Conservation (phyloP, 1,140 invertebrate genomes). For the Penaeus japonicus region DNA sequence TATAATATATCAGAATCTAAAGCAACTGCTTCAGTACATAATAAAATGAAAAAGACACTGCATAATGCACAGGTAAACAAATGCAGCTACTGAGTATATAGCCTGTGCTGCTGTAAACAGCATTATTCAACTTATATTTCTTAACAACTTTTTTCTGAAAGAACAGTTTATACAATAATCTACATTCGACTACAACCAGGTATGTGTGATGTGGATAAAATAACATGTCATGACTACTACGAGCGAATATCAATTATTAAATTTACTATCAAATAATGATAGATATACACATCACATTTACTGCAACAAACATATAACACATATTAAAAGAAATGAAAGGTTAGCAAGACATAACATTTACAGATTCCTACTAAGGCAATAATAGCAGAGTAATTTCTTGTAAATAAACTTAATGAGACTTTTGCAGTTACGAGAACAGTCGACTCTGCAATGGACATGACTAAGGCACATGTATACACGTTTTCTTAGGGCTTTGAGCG, state of each 20-base stretch:
- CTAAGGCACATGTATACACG: slow-evolving; percentile 49
- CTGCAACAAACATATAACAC: background rate
- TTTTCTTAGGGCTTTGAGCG: slow-evolving; percentile 38
- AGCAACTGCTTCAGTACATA: background rate
- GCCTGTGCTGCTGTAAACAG: too few species aligned
- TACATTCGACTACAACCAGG: slow-evolving; percentile 17
- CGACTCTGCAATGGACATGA: slow-evolving; percentile 10
- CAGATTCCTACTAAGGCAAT: slow-evolving; percentile 18
- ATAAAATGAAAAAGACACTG: background rate
- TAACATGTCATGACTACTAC: too few species aligned
- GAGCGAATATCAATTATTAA: background rate
- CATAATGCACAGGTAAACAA: too few species aligned
- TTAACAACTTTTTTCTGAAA: background rate
- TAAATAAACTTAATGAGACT: slow-evolving; percentile 7
- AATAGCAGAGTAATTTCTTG: slow-evolving; percentile 28
- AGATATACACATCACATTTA: too few species aligned
- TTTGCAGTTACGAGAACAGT: background rate
- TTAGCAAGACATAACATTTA: slow-evolving; percentile 3
- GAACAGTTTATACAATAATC: slow-evolving; percentile 6
- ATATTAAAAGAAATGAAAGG: background rate
- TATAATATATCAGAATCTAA: background rate
- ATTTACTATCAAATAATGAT: background rate
- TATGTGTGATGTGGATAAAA: background rate
- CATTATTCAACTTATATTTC: slow-evolving; percentile 6
- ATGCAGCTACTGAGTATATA: too few species aligned